phyloP scores from a whole-genome alignment of 2,888 invertebrate genomes.

The Eilema griseolum region DNA sequence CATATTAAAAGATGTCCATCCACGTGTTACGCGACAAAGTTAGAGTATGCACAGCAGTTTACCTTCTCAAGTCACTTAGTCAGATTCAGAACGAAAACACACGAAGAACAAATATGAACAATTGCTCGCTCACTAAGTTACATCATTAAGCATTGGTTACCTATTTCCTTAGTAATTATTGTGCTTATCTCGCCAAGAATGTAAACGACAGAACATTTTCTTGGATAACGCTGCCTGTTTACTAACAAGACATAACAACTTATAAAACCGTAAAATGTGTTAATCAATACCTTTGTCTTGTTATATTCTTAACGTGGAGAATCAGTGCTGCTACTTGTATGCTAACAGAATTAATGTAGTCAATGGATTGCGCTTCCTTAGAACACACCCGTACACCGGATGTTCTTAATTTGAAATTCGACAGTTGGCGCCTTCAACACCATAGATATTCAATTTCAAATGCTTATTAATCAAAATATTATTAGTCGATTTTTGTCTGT shows the following conservation, averaged over 20 bases:
- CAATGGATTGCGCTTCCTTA: constrained; percentile 73
- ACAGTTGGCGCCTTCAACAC: constrained; percentile 58
- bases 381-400: constrained; percentile 63
- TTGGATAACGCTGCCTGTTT: constrained; percentile 48
- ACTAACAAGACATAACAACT: constrained; percentile 31
- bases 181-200: constrained; percentile 50
- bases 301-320: constrained; percentile 37
- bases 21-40: neutral
- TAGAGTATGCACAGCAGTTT: neutral
- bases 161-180: constrained; percentile 27
- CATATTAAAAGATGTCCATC: neutral
- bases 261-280: constrained; percentile 28
- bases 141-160: constrained; percentile 11
- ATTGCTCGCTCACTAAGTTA: constrained; percentile 29
- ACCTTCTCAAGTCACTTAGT: neutral
- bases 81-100: neutral
- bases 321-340: constrained; percentile 57
- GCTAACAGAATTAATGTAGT: constrained; percentile 71
- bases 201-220: constrained; percentile 37
- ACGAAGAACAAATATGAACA: constrained; percentile 6
- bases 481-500: neutral
- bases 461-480: constrained; percentile 16
- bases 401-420: constrained; percentile 68
- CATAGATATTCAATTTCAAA: constrained; percentile 38
- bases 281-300: constrained; percentile 45